Conservation (phyloP, 2,888 invertebrate species). For the Hyles lineata region DNA sequence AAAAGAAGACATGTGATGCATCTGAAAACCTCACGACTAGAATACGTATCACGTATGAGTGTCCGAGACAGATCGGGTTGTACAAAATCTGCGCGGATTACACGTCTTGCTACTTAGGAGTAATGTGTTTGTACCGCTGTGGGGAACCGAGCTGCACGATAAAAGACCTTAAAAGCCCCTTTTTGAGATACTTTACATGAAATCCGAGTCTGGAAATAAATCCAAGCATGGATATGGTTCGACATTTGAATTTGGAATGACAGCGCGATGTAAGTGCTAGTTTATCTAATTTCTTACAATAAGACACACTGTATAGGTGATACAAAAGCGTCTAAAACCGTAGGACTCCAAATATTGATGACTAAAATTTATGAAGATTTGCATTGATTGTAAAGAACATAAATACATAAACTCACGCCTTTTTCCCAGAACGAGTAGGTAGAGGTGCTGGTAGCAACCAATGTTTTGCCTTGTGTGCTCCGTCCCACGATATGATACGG, state of each 20-base stretch:
- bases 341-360: too few relatives aligned
- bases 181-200: not conserved
- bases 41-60: constrained; percentile 14
- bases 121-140: constrained; percentile 12
- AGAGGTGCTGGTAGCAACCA: too few relatives aligned
- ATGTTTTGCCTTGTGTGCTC: too few relatives aligned
- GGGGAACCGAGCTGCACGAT: not conserved
- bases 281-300: too few relatives aligned
- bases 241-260: not conserved
- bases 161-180: not conserved
- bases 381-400: too few relatives aligned
- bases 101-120: constrained; percentile 21
- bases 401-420: too few relatives aligned
- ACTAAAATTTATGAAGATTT: too few relatives aligned
- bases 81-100: constrained; percentile 21
- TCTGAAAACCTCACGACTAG: constrained; percentile 8
- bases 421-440: too few relatives aligned
- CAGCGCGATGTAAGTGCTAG: too few relatives aligned
- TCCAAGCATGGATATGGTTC: not conserved
- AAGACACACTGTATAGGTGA: too few relatives aligned
- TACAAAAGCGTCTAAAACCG: too few relatives aligned
- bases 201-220: not conserved
- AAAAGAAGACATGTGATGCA: constrained; percentile 17
- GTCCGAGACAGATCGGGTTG: constrained; percentile 21
- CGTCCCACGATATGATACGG: too few relatives aligned